Conservation (phyloP, 2,888 invertebrate species). For the Aphodius sticticus region DNA sequence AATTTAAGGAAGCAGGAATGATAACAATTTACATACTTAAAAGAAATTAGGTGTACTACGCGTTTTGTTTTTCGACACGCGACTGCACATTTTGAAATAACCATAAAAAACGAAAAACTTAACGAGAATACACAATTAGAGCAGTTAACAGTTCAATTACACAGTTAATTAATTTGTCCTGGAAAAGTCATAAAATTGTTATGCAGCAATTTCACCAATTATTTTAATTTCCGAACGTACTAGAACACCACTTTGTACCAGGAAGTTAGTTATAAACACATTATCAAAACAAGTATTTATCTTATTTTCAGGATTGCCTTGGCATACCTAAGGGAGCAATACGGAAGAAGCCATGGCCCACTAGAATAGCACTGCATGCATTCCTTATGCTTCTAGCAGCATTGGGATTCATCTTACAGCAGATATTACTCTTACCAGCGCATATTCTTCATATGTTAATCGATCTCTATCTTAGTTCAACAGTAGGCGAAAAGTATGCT, state of each 20-base stretch:
- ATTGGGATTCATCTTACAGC: neutral
- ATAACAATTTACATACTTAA: too few relatives aligned
- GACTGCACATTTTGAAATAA: neutral
- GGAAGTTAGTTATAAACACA: too few relatives aligned
- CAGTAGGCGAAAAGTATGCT: slow-evolving; percentile 10
- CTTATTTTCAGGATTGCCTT: neutral
- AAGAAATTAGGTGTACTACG: too few relatives aligned
- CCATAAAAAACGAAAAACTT: neutral
- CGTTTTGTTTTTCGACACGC: too few relatives aligned
- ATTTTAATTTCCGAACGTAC: too few relatives aligned
- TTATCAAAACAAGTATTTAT: neutral
- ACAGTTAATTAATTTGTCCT: too few relatives aligned
- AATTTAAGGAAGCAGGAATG: too few relatives aligned
- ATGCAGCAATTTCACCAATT: too few relatives aligned
- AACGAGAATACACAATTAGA: too few relatives aligned
- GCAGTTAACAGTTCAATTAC: too few relatives aligned
- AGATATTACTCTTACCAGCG: neutral
- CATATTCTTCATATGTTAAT: neutral
- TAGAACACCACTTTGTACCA: too few relatives aligned
- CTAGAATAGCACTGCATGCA: neutral
- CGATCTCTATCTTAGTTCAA: neutral
- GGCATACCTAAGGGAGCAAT: slow-evolving; percentile 6
- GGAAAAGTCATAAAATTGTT: too few relatives aligned
- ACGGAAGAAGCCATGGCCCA: neutral
- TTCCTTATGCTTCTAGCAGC: neutral